Evolutionary conservation across 2,888 invertebrate genomes (phyloP), one percentile per base, ranked within the genome.

Genomic region (Amiota communis): DNA sequence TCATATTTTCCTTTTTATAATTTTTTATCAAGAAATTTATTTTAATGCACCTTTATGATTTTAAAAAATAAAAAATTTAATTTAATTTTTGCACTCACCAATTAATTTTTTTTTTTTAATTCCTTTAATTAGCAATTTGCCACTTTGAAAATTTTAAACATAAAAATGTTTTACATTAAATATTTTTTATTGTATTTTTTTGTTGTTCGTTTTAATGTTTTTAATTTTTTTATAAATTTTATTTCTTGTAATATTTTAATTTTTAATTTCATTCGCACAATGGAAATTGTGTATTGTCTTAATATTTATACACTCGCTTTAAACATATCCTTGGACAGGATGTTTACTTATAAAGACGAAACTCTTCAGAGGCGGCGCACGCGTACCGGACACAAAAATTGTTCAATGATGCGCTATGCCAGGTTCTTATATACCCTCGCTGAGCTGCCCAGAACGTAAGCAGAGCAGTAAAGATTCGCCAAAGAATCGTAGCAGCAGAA

Each of bases 381-480:
- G 85, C 86, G 85, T 84, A 77, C 85, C 86, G 83, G 86, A 82
- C 77, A 80, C 81, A 78, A 84, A 77, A 79, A 81, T 83, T 81
- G 87, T 84, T 84, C 80, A 87, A 82, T 87, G 79, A 81, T 74
- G 76, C 67, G 72, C 72, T 81, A 82, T 78, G 84, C 78, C 81
- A 82, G 88, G 87, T 89, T 89, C 88, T 89, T 89, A 86, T 89
- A 89, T 89, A 88, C 88, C 86, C 81, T 89, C 87, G 88, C 77
- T 23, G 53, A 79, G 76, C 76, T 20, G 59, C 15, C 11, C 81
- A 59, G 67, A 67, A 61, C 61, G 53, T 46, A 49, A 20, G 68
- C 72, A 46, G 53, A 57, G 51, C 71, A 74, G 75, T 71, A 6
- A 17, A 49, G 49, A 67, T 23, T 46, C 56, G 36, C 47, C n/a